Conservation (phyloP, 1,140 invertebrate genomes). For the Heterodera schachtii region DNA sequence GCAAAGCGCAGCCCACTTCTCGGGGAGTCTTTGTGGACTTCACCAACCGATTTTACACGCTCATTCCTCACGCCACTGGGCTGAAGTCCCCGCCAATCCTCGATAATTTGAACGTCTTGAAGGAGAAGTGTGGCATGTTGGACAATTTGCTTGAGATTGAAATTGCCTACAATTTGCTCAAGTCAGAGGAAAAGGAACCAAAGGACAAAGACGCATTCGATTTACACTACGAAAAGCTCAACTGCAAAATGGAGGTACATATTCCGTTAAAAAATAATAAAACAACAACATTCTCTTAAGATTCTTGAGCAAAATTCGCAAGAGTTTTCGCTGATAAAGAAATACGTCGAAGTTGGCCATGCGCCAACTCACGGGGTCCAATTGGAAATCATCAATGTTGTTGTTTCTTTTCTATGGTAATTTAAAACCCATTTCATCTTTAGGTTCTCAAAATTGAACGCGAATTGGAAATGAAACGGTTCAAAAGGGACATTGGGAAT, state of each 20-base stretch:
- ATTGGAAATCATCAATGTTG: slow-evolving; percentile 78
- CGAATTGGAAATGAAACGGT: slow-evolving; percentile 79
- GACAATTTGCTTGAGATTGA: slow-evolving; percentile 51
- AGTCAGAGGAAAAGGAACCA: slow-evolving; percentile 66
- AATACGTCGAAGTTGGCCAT: slow-evolving; percentile 73
- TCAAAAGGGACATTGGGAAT: slow-evolving; percentile 74
- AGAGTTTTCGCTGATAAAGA: slow-evolving; percentile 38
- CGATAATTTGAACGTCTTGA: slow-evolving; percentile 85
- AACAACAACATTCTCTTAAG: slow-evolving; percentile 18
- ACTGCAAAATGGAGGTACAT: slow-evolving; percentile 45
- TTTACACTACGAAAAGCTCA: slow-evolving; percentile 53
- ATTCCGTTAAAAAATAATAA: neutral
- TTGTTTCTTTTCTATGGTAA: slow-evolving; percentile 58
- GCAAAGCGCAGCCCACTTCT: neutral
- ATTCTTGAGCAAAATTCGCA: slow-evolving; percentile 34
- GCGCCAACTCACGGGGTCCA: slow-evolving; percentile 81
- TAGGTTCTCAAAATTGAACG: slow-evolving; percentile 71
- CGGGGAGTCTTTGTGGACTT: slow-evolving; percentile 74
- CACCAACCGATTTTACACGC: slow-evolving; percentile 87
- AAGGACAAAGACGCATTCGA: slow-evolving; percentile 42
- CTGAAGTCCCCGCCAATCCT: slow-evolving; percentile 62
- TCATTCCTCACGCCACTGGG: slow-evolving; percentile 49
- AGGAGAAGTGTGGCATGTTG: slow-evolving; percentile 66
- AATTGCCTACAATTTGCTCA: slow-evolving; percentile 80
- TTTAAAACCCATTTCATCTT: slow-evolving; percentile 21